Evolutionary conservation across 2,888 invertebrate genomes (phyloP).

Genomic region (Emmelina monodactyla): DNA sequence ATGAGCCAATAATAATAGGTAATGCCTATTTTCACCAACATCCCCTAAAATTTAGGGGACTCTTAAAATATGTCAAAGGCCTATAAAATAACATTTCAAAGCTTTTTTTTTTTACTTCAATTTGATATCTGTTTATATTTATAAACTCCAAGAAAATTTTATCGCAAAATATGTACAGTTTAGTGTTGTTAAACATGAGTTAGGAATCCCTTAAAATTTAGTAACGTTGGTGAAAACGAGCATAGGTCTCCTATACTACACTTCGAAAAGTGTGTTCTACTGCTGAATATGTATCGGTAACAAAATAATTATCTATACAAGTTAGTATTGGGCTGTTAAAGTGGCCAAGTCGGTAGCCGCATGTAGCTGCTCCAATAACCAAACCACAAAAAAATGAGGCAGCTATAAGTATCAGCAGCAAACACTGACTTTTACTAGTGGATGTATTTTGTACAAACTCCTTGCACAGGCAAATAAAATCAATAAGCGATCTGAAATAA

Average conservation of each 20-base stretch:
- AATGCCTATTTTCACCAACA: too few relatives aligned
- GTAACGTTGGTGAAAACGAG: too few relatives aligned
- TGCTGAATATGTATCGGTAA: constrained; percentile 24
- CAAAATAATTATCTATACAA: constrained; percentile 44
- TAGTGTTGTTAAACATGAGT: too few relatives aligned
- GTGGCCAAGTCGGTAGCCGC: constrained; percentile 35
- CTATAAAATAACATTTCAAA: too few relatives aligned
- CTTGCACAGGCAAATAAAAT: constrained; percentile 35
- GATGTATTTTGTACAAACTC: constrained; percentile 27
- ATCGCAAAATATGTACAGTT: too few relatives aligned
- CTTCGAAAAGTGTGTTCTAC: constrained; percentile 30
- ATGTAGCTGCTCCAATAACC: constrained; percentile 42
- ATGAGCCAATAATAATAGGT: too few relatives aligned
- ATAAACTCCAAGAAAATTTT: too few relatives aligned
- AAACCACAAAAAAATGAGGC: constrained; percentile 33
- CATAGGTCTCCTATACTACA: constrained; percentile 20
- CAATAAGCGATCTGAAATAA: constrained; percentile 40
- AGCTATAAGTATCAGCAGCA: constrained; percentile 22
- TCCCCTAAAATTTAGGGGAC: too few relatives aligned
- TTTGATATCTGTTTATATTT: too few relatives aligned
- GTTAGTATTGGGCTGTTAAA: constrained; percentile 46
- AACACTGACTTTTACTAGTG: constrained; percentile 29
- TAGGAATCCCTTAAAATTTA: too few relatives aligned
- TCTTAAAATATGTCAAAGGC: too few relatives aligned
- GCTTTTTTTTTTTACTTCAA: too few relatives aligned